Evolutionary conservation across 2,888 invertebrate species (phyloP).

Genomic region (Ophion obscuratus): DNA sequence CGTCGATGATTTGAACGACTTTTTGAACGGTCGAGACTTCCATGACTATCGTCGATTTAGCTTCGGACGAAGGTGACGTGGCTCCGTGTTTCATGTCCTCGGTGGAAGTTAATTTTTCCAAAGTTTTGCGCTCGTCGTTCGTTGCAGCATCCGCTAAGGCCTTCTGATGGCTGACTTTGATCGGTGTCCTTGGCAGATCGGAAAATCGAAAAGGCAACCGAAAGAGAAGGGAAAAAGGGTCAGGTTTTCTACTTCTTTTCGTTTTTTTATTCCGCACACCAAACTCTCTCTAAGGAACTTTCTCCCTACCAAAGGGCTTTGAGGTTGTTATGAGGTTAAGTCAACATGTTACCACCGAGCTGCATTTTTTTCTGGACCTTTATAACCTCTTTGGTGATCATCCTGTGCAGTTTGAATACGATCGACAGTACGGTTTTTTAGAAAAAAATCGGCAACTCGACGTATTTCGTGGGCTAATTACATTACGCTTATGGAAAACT

Average conservation of each 20-base stretch:
- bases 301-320: no score
- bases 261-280: no score
- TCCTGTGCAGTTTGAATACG: no score
- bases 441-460: no score
- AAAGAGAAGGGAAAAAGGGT: not conserved
- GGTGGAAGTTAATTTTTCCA: conserved; percentile 59
- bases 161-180: conserved; percentile 16
- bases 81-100: conserved; percentile 40
- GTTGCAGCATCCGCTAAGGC: conserved; percentile 21
- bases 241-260: not conserved
- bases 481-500: no score
- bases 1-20: conserved; percentile 72
- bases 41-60: conserved; percentile 74
- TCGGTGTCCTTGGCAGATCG: conserved; percentile 32
- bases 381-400: no score
- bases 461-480: no score
- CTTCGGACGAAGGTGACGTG: conserved; percentile 58
- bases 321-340: no score
- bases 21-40: conserved; percentile 75
- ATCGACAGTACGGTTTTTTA: no score
- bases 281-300: no score
- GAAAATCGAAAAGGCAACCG: not conserved
- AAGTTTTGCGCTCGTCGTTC: not conserved
- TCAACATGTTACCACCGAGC: no score
- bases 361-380: no score